A percentile compares a stretch with the other conserved stretches of the same genome.
phyloP scores from a whole-genome alignment of 2,113 vertebrate species.

The Osmerus mordax region DNA sequence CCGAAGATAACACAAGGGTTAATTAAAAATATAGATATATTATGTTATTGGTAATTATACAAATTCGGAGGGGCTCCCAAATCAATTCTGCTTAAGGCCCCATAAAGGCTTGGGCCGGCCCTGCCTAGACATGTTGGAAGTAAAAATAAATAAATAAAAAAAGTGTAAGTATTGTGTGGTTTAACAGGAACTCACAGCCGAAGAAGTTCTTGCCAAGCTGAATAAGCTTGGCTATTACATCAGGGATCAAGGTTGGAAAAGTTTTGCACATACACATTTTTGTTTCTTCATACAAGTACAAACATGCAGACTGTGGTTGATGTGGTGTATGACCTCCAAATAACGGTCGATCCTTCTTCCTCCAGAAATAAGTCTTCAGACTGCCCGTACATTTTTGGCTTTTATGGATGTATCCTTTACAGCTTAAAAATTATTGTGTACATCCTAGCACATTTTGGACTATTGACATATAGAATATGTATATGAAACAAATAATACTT shows the following conservation, averaged over 20 bases:
- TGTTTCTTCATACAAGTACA: neutral
- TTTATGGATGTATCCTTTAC: conserved; percentile 64
- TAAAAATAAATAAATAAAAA: too few species aligned
- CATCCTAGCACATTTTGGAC: neutral
- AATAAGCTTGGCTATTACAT: conserved; percentile 46
- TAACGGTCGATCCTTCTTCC: neutral
- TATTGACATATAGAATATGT: neutral
- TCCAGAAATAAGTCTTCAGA: conserved; percentile 57
- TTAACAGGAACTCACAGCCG: conserved; percentile 38
- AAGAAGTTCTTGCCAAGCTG: conserved; percentile 45
- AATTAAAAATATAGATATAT: too few species aligned
- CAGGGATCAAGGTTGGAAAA: conserved; percentile 52
- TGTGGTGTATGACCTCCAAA: neutral
- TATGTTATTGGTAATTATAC: too few species aligned
- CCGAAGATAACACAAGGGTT: too few species aligned
- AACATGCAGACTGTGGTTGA: neutral
- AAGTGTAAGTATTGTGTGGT: neutral
- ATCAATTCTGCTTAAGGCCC: too few species aligned
- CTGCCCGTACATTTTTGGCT: conserved; percentile 48
- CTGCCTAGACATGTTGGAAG: too few species aligned
- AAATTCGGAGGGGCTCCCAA: too few species aligned
- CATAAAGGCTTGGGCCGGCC: too few species aligned
- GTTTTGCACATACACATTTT: neutral
- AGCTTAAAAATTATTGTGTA: neutral
- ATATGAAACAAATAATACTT: neutral